Conservation (phyloP, 2,797 vertebrate genomes). For the Sebastes oblongus region DNA sequence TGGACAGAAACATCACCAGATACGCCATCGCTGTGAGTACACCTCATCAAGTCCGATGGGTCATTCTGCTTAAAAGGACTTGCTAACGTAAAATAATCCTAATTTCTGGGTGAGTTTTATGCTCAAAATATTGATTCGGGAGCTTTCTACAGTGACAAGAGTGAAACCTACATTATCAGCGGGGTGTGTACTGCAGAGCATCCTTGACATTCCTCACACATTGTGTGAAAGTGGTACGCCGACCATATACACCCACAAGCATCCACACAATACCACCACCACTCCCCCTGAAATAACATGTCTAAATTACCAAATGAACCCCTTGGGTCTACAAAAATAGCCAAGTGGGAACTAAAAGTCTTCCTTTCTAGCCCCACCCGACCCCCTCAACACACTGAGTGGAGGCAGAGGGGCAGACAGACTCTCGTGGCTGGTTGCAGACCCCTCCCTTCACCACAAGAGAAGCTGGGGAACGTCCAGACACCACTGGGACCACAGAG, state of each 20-base stretch:
- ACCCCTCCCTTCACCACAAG: constrained; percentile 64
- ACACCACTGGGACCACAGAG: constrained; percentile 43
- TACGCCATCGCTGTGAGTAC: constrained; percentile 93
- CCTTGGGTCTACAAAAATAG: constrained; percentile 60
- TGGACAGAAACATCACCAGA: constrained; percentile 88
- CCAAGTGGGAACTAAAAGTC: constrained; percentile 40
- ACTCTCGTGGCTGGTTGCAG: constrained; percentile 23
- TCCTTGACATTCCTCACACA: constrained; percentile 40
- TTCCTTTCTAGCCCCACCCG: constrained; percentile 47
- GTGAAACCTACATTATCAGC: not conserved
- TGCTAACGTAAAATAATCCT: not conserved
- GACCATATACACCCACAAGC: constrained; percentile 16
- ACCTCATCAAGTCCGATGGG: not conserved
- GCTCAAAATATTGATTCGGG: not conserved
- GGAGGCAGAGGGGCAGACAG: constrained; percentile 23
- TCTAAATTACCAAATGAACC: constrained; percentile 63
- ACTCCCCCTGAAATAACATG: constrained; percentile 59
- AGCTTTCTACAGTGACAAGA: not conserved
- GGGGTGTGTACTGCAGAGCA: not conserved
- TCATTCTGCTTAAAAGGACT: not conserved
- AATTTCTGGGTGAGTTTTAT: not conserved
- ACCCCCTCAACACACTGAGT: constrained; percentile 26
- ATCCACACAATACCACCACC: constrained; percentile 44
- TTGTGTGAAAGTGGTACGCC: constrained; percentile 30
- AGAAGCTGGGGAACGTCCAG: constrained; percentile 31